These are phyloP conservation scores for Drosophila pseudoobscura DNA, from an alignment of 1,140 invertebrate species.

Conservation along the genomic window DNA sequence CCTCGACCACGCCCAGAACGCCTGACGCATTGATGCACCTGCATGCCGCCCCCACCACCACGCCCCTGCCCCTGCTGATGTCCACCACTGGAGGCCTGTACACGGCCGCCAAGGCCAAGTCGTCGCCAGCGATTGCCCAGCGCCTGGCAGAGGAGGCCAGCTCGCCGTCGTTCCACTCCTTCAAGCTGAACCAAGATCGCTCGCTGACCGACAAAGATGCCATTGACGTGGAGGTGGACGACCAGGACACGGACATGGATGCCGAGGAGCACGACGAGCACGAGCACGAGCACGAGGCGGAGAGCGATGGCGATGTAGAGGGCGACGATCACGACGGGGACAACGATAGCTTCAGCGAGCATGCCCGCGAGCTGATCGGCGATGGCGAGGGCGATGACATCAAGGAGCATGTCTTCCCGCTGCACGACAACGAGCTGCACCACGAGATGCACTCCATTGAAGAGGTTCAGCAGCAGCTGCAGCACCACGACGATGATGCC, in stretches of 20 bases:
- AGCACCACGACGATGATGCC: slow-evolving; percentile 53
- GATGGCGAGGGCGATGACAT: slow-evolving; percentile 37
- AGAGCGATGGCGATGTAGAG: slow-evolving; percentile 45
- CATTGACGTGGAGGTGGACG: slow-evolving; percentile 60
- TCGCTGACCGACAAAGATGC: slow-evolving; percentile 55
- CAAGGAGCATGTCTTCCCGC: slow-evolving; percentile 72
- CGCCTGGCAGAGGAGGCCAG: slow-evolving; percentile 30
- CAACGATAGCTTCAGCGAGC: slow-evolving; percentile 19
- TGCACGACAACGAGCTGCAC: slow-evolving; percentile 71
- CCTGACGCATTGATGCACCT: slow-evolving; percentile 50
- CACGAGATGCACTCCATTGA: slow-evolving; percentile 74
- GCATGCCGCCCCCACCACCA: slow-evolving; percentile 53
- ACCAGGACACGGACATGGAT: slow-evolving; percentile 54
- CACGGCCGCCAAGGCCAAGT: slow-evolving; percentile 61
- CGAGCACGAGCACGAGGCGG: slow-evolving; percentile 40
- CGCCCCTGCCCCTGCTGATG: slow-evolving; percentile 72
- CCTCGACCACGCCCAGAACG: slow-evolving; percentile 74
- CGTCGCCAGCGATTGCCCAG: slow-evolving; percentile 40
- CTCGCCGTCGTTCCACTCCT: slow-evolving; percentile 69
- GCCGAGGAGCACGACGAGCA: slow-evolving; percentile 61
- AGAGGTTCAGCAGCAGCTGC: slow-evolving; percentile 66
- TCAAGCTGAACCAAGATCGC: slow-evolving; percentile 78
- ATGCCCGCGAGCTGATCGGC: slow-evolving; percentile 37
- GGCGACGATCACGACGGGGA: slow-evolving; percentile 40
- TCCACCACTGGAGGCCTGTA: slow-evolving; percentile 67